Base-by-base conservation (phyloP, 2,113 vertebrate genomes). In the Reinhardtius hippoglossoides region DNA sequence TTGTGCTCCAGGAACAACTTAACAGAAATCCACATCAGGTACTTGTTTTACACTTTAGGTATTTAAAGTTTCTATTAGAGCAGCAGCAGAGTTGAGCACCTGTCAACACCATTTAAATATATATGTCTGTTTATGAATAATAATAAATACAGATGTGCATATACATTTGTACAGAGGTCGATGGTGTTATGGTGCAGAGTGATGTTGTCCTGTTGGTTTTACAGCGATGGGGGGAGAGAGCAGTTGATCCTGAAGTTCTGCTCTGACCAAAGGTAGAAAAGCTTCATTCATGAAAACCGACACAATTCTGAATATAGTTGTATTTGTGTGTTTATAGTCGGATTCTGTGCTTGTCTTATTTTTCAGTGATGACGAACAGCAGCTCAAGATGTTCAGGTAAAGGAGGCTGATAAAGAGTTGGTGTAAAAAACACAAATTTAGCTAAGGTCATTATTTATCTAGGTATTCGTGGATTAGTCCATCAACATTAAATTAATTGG, bases 11-110 rank as follows among this genome's bases (percentile, higher is more conserved):
- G 83, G 65, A 50, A 59, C 59, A 86, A 74, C 77, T 37, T 96
- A 48, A 82, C 76, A 44, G 88, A 91, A 55, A 21, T 96, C 76
- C 80, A 90, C 18, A 67, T 96, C 84, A 95, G 95, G 97, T 97
- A 79, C 8, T 67, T 72, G 20, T 57, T 65, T 62, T 58, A 5
- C 37, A 35, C 59, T 76, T 58, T 5, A n/a, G 66, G 13, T 9
- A 31, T 50, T 76, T 42, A 37, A 37, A 9, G 35, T 37, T 37
- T 37, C 8, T 14, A 16, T 4, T 14, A 46, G 16, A 7, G 48
- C 48, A 20, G 18, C 48, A 50, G 4, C 48, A 20, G 48, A 8
- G 8, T 9, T 9, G 35, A 37, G 35, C 35, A 31, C 9, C 35
- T 37, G 31, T 31, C 37, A 9, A 40, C 9, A 10, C 40, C 12